Evolutionary conservation across 2,888 invertebrate species (phyloP).

Genomic region (Drosophila formosana): DNA sequence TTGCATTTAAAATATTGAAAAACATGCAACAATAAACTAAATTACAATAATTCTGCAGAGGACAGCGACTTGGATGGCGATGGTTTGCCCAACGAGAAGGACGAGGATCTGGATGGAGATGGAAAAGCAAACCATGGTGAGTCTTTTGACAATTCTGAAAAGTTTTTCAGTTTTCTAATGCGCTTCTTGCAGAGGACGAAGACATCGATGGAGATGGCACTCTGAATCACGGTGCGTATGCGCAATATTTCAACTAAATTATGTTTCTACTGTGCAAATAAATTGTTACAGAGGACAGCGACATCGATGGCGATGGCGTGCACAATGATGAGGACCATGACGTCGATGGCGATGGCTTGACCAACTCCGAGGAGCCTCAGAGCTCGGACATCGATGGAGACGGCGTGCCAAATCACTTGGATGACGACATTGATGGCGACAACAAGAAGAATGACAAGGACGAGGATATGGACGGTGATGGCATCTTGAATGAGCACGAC

Average conservation of each 20-base stretch:
- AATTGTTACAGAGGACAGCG: slow-evolving; percentile 82
- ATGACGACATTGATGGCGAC: slow-evolving; percentile 83
- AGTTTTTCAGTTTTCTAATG: not conserved
- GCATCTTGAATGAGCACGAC: slow-evolving; percentile 79
- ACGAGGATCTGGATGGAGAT: slow-evolving; percentile 76
- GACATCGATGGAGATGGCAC: slow-evolving; percentile 72
- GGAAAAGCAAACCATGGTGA: slow-evolving; percentile 79
- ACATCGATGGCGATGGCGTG: slow-evolving; percentile 84
- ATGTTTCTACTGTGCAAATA: slow-evolving; percentile 10
- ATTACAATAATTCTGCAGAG: slow-evolving; percentile 68
- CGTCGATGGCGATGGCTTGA: slow-evolving; percentile 66
- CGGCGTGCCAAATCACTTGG: slow-evolving; percentile 63
- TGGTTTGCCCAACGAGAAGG: slow-evolving; percentile 79
- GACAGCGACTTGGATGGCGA: slow-evolving; percentile 84
- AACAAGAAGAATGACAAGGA: slow-evolving; percentile 82
- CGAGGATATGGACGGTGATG: slow-evolving; percentile 84
- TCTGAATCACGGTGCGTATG: slow-evolving; percentile 64
- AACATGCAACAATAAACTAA: not conserved
- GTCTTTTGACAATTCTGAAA: not conserved
- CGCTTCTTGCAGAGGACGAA: slow-evolving; percentile 53
- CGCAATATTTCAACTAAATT: not conserved
- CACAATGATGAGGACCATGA: slow-evolving; percentile 76
- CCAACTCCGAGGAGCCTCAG: slow-evolving; percentile 64
- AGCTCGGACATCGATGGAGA: slow-evolving; percentile 68
- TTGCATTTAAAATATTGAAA: not conserved